A percentile compares a stretch with the other conserved stretches of the same genome.
These are phyloP conservation scores for Tenthredo livida DNA, from an alignment of 2,888 invertebrate genomes.

Conservation along the genomic window DNA sequence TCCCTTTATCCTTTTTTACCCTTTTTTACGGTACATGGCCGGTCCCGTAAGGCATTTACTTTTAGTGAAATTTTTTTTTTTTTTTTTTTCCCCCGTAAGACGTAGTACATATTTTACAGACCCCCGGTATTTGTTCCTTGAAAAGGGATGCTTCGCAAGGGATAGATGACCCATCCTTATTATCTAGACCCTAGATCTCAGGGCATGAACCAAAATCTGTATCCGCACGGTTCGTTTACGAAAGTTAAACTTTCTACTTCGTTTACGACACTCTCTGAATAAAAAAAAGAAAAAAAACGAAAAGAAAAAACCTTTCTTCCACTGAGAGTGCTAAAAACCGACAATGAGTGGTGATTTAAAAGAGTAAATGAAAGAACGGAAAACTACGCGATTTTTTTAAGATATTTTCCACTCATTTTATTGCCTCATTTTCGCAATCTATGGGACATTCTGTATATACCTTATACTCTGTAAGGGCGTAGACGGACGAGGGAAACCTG, in stretches of 20 bases:
- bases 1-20: constrained; percentile 51
- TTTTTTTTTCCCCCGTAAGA: constrained; percentile 16
- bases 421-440: background rate
- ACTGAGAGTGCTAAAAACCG: background rate
- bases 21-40: constrained; percentile 55
- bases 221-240: background rate
- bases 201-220: background rate
- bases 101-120: constrained; percentile 44
- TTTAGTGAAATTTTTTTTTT: constrained; percentile 52
- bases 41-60: constrained; percentile 49
- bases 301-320: background rate
- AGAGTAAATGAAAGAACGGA: background rate
- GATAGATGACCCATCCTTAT: background rate
- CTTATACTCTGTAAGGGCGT: background rate
- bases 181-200: background rate
- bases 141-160: constrained; percentile 26
- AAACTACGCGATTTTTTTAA: background rate
- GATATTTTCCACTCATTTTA: background rate
- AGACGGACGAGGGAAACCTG: constrained; percentile 23
- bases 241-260: background rate
- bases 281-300: too few relatives aligned
- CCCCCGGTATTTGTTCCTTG: background rate
- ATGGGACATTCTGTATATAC: background rate
- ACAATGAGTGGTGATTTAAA: background rate
- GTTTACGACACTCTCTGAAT: background rate